phyloP scores from a whole-genome alignment of 2,888 invertebrate genomes.

The Seira musarum region DNA sequence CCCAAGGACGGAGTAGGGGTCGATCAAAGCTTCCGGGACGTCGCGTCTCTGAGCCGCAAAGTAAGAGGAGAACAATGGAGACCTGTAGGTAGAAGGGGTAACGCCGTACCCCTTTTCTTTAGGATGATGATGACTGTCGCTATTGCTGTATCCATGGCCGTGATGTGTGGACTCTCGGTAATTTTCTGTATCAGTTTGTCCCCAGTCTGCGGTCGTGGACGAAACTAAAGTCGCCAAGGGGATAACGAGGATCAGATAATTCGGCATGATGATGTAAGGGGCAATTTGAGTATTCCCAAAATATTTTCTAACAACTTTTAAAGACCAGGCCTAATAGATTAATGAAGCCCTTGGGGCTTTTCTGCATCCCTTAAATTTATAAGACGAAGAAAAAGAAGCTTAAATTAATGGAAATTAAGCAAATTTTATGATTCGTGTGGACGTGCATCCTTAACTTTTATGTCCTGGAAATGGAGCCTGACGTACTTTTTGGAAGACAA shows the following conservation, averaged over 20 bases:
- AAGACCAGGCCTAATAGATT: not conserved
- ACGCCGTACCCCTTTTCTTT: not conserved
- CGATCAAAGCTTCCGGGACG: conserved; percentile 61
- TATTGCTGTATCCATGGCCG: too few species aligned
- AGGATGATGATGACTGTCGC: too few species aligned
- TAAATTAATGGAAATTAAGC: not conserved
- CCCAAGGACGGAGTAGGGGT: conserved; percentile 68
- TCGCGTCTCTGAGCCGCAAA: conserved; percentile 36
- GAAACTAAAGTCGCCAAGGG: not conserved
- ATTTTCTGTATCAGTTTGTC: too few species aligned
- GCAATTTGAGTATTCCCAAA: not conserved
- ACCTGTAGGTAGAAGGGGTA: too few species aligned
- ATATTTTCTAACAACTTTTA: not conserved
- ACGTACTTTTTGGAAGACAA: too few species aligned
- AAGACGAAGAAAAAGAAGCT: not conserved
- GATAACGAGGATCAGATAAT: not conserved
- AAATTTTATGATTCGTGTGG: not conserved
- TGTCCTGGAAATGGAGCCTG: not conserved
- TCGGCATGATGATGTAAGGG: not conserved
- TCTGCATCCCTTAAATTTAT: not conserved
- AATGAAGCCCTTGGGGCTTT: not conserved
- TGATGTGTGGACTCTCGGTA: too few species aligned
- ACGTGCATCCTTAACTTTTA: not conserved
- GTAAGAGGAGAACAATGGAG: not conserved
- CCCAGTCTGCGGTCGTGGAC: not conserved